Conservation (phyloP, 1,140 invertebrate species). For the Ericerus pela region DNA sequence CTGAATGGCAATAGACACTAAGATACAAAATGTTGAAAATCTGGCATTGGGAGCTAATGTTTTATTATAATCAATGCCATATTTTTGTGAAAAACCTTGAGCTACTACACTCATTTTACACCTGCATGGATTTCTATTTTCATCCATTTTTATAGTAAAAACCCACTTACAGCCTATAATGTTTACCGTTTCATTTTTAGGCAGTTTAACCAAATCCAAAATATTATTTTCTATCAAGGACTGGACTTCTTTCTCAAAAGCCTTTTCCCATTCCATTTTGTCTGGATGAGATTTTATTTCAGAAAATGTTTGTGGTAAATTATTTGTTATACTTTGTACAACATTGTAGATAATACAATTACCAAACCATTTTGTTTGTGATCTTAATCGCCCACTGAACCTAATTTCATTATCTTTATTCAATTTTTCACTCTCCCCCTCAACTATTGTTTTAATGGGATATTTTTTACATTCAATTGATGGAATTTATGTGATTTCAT, state of each 20-base stretch:
- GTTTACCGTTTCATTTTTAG: slow-evolving; percentile 24
- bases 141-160: slow-evolving; percentile 27
- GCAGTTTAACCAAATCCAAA: slow-evolving; percentile 26
- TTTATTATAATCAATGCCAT: slow-evolving; percentile 29
- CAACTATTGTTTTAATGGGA: too few relatives aligned
- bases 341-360: too few relatives aligned
- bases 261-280: slow-evolving; percentile 24
- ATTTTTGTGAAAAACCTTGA: slow-evolving; percentile 5
- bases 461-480: too few relatives aligned
- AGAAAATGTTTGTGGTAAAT: background rate
- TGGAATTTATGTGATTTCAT: too few relatives aligned
- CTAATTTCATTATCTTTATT: too few relatives aligned
- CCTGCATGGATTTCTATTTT: slow-evolving; percentile 22
- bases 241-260: slow-evolving; percentile 29
- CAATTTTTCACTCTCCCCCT: too few relatives aligned
- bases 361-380: too few relatives aligned
- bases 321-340: too few relatives aligned
- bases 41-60: slow-evolving; percentile 29
- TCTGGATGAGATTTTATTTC: slow-evolving; percentile 1
- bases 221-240: slow-evolving; percentile 28
- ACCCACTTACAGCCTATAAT: slow-evolving; percentile 30
- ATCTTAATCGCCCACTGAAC: too few relatives aligned
- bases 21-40: slow-evolving; percentile 27
- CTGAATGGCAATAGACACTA: slow-evolving; percentile 29
- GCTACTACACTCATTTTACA: slow-evolving; percentile 20